phyloP scores from a whole-genome alignment of 2,797 vertebrate species.

The Taeniopygia guttata region DNA sequence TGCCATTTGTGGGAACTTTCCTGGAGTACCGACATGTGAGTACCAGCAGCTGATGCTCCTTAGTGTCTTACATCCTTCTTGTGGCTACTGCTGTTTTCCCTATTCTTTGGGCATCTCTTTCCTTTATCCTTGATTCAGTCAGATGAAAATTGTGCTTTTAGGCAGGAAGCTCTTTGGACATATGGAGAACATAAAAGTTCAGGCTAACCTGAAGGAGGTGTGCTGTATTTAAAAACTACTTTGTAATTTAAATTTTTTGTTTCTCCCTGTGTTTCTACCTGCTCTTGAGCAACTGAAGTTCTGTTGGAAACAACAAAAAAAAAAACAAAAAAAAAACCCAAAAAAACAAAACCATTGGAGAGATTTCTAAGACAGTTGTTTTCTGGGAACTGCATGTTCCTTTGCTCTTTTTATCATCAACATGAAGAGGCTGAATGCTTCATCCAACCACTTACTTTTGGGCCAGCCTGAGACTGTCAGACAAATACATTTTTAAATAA shows the following conservation, averaged over 20 bases:
- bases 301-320: not conserved
- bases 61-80: not conserved
- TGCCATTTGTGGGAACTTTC: constrained; percentile 71
- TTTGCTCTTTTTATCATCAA: not conserved
- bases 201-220: not conserved
- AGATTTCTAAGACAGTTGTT: not conserved
- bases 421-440: not conserved
- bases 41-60: not conserved
- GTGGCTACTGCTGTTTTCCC: not conserved
- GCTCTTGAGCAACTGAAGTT: not conserved
- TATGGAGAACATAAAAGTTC: not conserved
- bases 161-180: not conserved
- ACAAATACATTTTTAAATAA: not conserved
- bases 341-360: not conserved
- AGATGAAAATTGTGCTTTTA: not conserved
- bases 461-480: not conserved
- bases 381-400: not conserved
- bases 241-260: not conserved
- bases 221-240: not conserved
- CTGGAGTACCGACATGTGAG: constrained; percentile 41
- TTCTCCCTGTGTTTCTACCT: not conserved
- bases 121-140: not conserved
- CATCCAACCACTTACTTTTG: not conserved
- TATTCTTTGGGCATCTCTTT: not conserved
- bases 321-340: too few relatives aligned